Base-by-base conservation (phyloP, 2,888 invertebrate species). In the Hirtodrosophila cameraria region DNA sequence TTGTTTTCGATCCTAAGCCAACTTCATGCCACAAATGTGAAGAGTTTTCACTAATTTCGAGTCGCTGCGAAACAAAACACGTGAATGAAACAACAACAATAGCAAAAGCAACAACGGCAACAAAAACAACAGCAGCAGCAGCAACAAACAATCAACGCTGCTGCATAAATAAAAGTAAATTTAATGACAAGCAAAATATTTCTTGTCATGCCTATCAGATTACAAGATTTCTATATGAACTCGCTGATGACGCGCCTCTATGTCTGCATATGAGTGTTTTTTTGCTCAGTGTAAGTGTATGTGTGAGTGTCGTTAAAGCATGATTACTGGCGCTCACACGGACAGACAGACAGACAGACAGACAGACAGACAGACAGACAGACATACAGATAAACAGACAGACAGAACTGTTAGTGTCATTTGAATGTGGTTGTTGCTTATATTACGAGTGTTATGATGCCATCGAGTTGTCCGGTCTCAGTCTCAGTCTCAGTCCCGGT, bases 81-180 rank as follows among this genome's bases (percentile, higher is more conserved):
- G 84, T 72, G 66, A 83, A 73, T 64, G 61, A 73, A 75, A 81
- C 60, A 65, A 58, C 48, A 69, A 50, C 48, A 64, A 30, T 35
- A 45, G 7, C 42, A 42, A 18, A 23, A 38, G 43, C 23, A 42
- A 18, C 46, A 72, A 36, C 60, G 55, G 35, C 42, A 64, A 33
- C 59, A 67, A 13, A 60, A 45, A 42, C 50, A 59, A 35, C 48
- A 61, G 33, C 59, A 75, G 68, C 54, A 60, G 43, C 64, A 61
- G 66, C 63, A 62, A 25, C 60, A 74, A 68, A 78, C 78, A 78
- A 80, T 84, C 81, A 81, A 64, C 78, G 65, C 59, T 70, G 84
- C 80, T 84, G 82, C 85, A 82, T 83, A 85, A 82, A 83, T 83
- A 85, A 85, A 85, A 83, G 86, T 83, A 85, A 83, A 83, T 83